phyloP scores from a whole-genome alignment of 2,797 vertebrate species.

The Coluber constrictor region DNA sequence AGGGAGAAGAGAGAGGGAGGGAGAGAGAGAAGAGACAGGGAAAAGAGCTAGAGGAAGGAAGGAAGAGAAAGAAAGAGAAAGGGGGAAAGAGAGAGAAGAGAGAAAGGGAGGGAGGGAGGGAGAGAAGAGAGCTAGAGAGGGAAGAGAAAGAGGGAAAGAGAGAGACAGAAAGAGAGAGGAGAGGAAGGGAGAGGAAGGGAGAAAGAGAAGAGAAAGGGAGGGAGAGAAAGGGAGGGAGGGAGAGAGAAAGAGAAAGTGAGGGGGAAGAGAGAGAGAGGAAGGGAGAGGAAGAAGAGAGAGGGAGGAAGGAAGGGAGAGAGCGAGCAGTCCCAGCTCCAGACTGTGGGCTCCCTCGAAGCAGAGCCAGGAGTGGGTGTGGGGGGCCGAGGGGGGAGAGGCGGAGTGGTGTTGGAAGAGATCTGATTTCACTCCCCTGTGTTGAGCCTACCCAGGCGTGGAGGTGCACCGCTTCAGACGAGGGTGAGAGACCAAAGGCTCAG shows the following conservation, averaged over 20 bases:
- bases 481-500: slow-evolving; percentile 73
- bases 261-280: slow-evolving; percentile 61
- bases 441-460: slow-evolving; percentile 83
- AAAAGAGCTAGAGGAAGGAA: no score
- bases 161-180: slow-evolving; percentile 35
- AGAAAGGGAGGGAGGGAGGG: slow-evolving; percentile 39
- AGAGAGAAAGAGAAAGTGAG: slow-evolving; percentile 68
- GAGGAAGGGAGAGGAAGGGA: background rate
- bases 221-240: background rate
- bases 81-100: slow-evolving; percentile 71
- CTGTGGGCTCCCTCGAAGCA: slow-evolving; percentile 28
- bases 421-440: slow-evolving; percentile 85
- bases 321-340: background rate
- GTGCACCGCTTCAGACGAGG: slow-evolving; percentile 82
- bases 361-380: no score
- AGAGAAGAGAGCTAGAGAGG: background rate
- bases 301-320: slow-evolving; percentile 49
- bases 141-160: slow-evolving; percentile 74
- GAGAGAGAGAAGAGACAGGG: slow-evolving; percentile 40
- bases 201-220: no score
- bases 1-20: no score
- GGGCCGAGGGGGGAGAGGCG: background rate
- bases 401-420: slow-evolving; percentile 54
- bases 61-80: slow-evolving; percentile 65
- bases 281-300: slow-evolving; percentile 60